A percentile compares a stretch with the other conserved stretches of the same genome.
Evolutionary conservation across 2,113 vertebrate genomes (phyloP).

Genomic region (Podilymbus podiceps): DNA sequence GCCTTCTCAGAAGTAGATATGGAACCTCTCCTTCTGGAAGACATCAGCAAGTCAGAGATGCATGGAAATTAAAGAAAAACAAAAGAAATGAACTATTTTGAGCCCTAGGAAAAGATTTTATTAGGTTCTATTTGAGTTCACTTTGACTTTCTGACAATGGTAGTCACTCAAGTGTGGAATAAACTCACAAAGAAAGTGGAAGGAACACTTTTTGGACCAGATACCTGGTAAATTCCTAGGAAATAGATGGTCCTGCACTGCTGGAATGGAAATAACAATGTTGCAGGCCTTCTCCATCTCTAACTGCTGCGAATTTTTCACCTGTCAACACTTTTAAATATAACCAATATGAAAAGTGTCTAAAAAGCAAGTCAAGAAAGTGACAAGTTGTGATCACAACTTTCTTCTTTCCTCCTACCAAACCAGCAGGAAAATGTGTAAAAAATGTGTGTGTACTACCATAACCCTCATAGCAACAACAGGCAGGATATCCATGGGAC

Average conservation of each 20-base stretch:
- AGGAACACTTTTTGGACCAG: not conserved
- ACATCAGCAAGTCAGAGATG: not conserved
- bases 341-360: not conserved
- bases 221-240: not conserved
- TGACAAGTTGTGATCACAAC: not conserved
- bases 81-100: slow-evolving; percentile 19
- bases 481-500: not conserved
- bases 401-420: not conserved
- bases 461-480: not conserved
- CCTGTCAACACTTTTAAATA: not conserved
- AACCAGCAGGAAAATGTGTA: not conserved
- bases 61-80: slow-evolving; percentile 27
- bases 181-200: not conserved
- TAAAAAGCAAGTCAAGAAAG: not conserved
- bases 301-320: not conserved
- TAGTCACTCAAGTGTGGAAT: not conserved
- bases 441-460: not conserved
- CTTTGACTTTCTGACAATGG: not conserved
- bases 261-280: not conserved
- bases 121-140: not conserved
- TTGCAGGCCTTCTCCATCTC: not conserved
- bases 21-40: slow-evolving; percentile 20
- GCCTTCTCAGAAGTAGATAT: slow-evolving; percentile 20
- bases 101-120: not conserved
- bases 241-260: not conserved